Evolutionary conservation across 1,140 invertebrate genomes (phyloP), one percentile per base, ranked within the genome.

Genomic region (Plutomurus gul): DNA sequence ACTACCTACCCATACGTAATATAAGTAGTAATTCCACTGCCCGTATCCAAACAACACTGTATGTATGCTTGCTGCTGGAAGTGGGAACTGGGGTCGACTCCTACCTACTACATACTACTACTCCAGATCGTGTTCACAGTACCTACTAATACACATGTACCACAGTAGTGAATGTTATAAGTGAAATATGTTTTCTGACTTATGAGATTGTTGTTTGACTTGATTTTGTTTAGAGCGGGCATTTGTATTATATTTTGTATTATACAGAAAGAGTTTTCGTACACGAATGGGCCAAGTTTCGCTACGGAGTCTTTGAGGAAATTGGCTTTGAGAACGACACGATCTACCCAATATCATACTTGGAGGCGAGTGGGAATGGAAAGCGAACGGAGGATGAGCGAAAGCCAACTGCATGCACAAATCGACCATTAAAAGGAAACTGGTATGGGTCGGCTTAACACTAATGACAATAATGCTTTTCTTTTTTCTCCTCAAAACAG

Each of bases 241-340:
- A 33, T 80, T 88, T 40, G 85, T n/a, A n/a, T n/a, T n/a, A n/a
- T n/a, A n/a, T n/a, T n/a, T n/a, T n/a, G n/a, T n/a, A n/a, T n/a
- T n/a, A n/a, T n/a, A 16, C 83, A 87, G 87, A 84, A 70, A 85
- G 86, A 27, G 83, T 85, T 30, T 79, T 88, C 20, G 86, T 87
- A 27, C 87, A 88, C 76, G 88, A 88, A 82, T 89, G 87, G 86
- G 87, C 86, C 0, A 87, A 88, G 78, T 87, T 87, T 75, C 85
- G 88, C 6, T 89, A 87, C 84, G 88, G 88, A 16, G 86, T 88
- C 18, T 89, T 88, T 83, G 86, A 88, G 76, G 88, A 89, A 84
- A 86, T 86, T 77, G 86, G 86, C 20, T 86, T 84, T 77, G 84
- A 84, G 11, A 84, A 83, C 18, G 86, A 87, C 79, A 84, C 84